These are phyloP conservation scores for Archilochus colubris DNA, from an alignment of 2,113 vertebrate genomes.

Conservation along the genomic window DNA sequence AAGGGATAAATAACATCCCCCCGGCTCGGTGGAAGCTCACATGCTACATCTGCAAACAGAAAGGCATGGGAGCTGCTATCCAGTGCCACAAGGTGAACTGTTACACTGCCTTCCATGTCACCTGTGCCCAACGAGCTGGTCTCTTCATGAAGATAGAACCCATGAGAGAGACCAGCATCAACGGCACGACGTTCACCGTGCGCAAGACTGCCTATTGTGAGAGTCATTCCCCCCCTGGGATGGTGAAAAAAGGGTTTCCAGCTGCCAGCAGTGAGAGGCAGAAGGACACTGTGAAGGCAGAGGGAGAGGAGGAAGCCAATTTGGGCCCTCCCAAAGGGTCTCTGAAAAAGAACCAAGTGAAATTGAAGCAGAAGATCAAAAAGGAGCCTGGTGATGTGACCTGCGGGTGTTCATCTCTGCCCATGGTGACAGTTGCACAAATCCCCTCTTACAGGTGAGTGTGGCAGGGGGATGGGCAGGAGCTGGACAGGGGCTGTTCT, in stretches of 20 bases:
- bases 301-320: conserved; percentile 68
- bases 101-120: conserved; percentile 98
- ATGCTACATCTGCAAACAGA: conserved; percentile 96
- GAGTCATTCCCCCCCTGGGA: conserved; percentile 85
- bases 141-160: conserved; percentile 99
- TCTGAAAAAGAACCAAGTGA: conserved; percentile 80
- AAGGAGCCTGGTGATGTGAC: conserved; percentile 76
- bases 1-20: conserved; percentile 93
- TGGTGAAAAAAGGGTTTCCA: conserved; percentile 38
- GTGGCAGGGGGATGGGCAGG: neutral
- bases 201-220: conserved; percentile 96
- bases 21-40: conserved; percentile 95
- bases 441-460: conserved; percentile 92
- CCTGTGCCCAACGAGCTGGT: conserved; percentile 92
- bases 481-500: neutral
- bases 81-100: conserved; percentile 98
- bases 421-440: conserved; percentile 83
- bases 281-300: conserved; percentile 74
- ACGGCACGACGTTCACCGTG: conserved; percentile 93
- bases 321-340: conserved; percentile 49
- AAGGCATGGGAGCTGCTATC: conserved; percentile 92
- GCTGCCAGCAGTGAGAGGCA: conserved; percentile 61
- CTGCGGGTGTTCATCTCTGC: conserved; percentile 62
- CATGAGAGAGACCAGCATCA: conserved; percentile 90
- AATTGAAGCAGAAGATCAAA: conserved; percentile 89